Base-by-base conservation (phyloP, 2,888 invertebrate species). In the Stenurella melanura region DNA sequence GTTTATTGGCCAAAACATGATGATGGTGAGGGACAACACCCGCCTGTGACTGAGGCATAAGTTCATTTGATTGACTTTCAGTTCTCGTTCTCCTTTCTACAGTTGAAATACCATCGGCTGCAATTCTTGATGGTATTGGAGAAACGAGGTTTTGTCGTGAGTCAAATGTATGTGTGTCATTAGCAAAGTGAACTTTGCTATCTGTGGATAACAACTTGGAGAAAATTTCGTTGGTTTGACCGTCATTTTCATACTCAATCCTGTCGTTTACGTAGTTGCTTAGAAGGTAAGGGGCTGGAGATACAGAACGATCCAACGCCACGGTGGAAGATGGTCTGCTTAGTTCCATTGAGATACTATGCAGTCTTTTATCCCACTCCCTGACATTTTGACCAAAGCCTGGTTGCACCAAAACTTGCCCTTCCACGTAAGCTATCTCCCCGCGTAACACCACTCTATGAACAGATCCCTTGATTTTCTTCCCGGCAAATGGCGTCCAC, bases 401-500 rank as follows among this genome's bases (percentile, higher is more conserved):
- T 10, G 97, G 96, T 70, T 94, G 93, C 0, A 96, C 95, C 63
- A 98, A 90, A 66, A 97, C 93, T 91, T 97, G 95, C 0, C 98
- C 98, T 89, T 99, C 98, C 21, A 99, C 95, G 87, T 95, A 98
- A 7, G 96, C 98, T 21, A 98, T 96, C 91, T 99, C 98, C 54
- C 99, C 98, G 26, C 98, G 92, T 21, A 99, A 91, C 0, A 99
- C 96, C 0, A 99, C 99, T 57, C 98, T 92, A 86, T 97, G 96
- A 1, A 99, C 95, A 4, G 94, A 93, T 0, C 99, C 99, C 84
- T 94, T 94, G 11, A 90, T 63, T 74, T 87, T 89, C 77, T 82
- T 88, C 0, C 98, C 98, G 26, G 96, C 95, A 89, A 98, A 99
- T 0, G 99, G 99, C 0, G 99, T 98, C 99, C 99, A 99, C 83